Evolutionary conservation across 1,140 invertebrate genomes (phyloP).

Genomic region (Bicyclus anynana): DNA sequence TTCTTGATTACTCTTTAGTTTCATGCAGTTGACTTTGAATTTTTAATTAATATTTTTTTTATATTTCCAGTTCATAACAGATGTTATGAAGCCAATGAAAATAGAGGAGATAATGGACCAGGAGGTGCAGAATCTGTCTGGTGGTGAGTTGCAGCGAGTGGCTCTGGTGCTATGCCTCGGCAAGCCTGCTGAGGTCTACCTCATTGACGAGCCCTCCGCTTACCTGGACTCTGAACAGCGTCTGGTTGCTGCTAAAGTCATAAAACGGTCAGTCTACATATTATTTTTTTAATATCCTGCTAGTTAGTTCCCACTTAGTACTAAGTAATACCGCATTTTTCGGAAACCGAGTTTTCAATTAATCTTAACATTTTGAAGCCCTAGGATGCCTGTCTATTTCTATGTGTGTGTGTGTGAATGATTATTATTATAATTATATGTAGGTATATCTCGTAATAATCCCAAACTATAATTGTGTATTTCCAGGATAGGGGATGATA

Average conservation of each 20-base stretch:
- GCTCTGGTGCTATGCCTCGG: conserved; percentile 97
- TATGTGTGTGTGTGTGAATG: no score
- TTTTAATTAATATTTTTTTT: no score
- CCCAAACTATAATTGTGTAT: no score
- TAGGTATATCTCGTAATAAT: no score
- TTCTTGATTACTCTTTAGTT: no score
- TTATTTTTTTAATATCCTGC: neutral
- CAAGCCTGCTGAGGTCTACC: conserved; percentile 99
- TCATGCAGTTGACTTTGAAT: neutral
- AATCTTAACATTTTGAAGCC: no score
- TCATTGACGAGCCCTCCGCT: conserved; percentile 99
- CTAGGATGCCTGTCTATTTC: no score
- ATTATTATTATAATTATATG: no score
- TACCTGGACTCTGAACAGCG: conserved; percentile 99
- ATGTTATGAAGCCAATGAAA: conserved; percentile 99
- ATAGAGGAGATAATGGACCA: conserved; percentile 99
- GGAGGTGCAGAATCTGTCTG: conserved; percentile 99
- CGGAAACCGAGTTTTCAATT: no score
- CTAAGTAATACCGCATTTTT: no score
- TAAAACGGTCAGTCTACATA: conserved; percentile 86
- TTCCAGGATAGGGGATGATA: no score
- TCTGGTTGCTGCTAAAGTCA: conserved; percentile 99
- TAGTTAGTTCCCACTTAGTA: no score
- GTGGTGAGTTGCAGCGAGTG: conserved; percentile 99
- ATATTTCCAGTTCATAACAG: conserved; percentile 91